These are phyloP conservation scores for Knipowitschia caucasica DNA, from an alignment of 2,797 vertebrate species.

Conservation along the genomic window DNA sequence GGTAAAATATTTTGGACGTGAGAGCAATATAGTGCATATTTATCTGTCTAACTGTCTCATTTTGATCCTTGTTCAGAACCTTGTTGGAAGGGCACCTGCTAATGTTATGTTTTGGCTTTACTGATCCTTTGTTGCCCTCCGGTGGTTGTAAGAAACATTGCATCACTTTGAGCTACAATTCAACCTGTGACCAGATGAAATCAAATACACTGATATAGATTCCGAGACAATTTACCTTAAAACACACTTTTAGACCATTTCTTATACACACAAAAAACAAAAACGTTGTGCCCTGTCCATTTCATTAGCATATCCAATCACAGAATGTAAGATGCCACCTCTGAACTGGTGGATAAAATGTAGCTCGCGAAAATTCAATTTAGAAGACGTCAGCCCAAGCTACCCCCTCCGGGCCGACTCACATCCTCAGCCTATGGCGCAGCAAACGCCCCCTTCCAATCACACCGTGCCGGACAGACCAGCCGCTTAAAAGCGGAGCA, in stretches of 20 bases:
- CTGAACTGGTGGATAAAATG: constrained; percentile 12
- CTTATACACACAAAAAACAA: background rate
- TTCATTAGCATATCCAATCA: background rate
- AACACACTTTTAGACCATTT: background rate
- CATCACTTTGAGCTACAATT: constrained; percentile 9
- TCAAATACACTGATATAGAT: background rate
- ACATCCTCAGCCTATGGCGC: too few relatives aligned
- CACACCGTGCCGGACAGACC: too few relatives aligned
- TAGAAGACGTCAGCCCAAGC: too few relatives aligned
- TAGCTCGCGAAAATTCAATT: too few relatives aligned
- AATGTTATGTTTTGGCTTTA: constrained; percentile 14
- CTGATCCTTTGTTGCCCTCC: constrained; percentile 57
- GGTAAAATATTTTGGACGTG: too few relatives aligned
- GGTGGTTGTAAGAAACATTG: constrained; percentile 38
- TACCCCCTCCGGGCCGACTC: too few relatives aligned
- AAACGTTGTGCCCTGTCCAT: background rate
- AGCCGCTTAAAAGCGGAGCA: too few relatives aligned
- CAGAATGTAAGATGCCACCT: background rate
- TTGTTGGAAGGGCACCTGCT: too few relatives aligned
- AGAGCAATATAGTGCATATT: too few relatives aligned
- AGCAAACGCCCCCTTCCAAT: too few relatives aligned
- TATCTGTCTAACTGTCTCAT: too few relatives aligned
- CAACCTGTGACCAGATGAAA: background rate
- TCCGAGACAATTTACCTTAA: background rate
- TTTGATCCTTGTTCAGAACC: background rate